Base-by-base conservation (phyloP, 1,140 invertebrate species). In the Apis cerana region DNA sequence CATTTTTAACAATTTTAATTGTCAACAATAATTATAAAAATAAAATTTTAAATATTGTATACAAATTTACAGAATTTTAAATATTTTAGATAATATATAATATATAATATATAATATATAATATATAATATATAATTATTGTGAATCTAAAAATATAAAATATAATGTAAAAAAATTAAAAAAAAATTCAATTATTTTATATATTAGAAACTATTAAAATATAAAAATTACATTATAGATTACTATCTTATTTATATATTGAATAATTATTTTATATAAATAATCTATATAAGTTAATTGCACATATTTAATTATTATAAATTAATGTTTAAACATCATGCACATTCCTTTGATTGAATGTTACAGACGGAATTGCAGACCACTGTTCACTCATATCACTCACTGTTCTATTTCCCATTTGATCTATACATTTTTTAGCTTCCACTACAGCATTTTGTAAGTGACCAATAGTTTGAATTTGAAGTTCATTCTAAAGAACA, bases 401-500 rank as follows among this genome's bases (percentile, higher is more conserved):
- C 56, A 91, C 88, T 74, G 91, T 81, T 89, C 92, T 93, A 67
- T 93, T 89, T 81, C 87, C 88, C 86, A 92, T 91, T 87, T 93
- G 91, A 85, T 94, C 91, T 85, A 93, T 91, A 75, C 85, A 90
- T 88, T 88, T 91, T 82, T 94, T 94, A 19, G 92, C 92, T 81
- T 94, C 91, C 48, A 94, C 92, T 33, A 94, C 89, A 43, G 92
- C 91, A 65, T 92, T 89, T 86, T 92, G 92, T 70, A 94, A 90
- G 48, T 94, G 92, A 48, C 90, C 89, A n/a, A 94, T 94, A 12
- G 93, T 94, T 91, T 94, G 92, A 80, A 88, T 85, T 87, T 94
- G 93, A 27, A 93, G 87, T 70, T 93, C 91, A 79, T 91, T 92
- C 93, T 94, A 65, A 27, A 89, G 87, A 80, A 13, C 15, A 33